phyloP scores from a whole-genome alignment of 2,888 invertebrate species.

The Seladonia tumulorum region DNA sequence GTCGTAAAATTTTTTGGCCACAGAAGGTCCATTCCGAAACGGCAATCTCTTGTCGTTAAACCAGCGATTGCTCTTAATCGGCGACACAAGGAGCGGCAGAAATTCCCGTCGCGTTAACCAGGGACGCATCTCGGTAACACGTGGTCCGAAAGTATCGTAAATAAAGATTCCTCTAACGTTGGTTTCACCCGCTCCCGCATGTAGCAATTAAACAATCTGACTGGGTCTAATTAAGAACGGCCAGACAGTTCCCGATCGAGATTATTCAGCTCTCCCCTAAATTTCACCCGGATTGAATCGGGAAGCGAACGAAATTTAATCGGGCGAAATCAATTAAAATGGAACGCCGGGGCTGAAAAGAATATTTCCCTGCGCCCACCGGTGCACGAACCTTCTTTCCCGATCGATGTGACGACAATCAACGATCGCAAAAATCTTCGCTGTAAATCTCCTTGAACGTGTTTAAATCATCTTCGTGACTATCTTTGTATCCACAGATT shows the following conservation, averaged over 20 bases:
- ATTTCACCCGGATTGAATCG: constrained; percentile 42
- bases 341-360: background rate
- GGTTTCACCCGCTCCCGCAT: constrained; percentile 28
- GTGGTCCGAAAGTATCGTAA: constrained; percentile 64
- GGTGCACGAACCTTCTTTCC: too few species aligned
- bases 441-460: background rate
- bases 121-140: constrained; percentile 56
- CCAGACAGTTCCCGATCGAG: constrained; percentile 44
- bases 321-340: constrained; percentile 49
- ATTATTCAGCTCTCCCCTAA: constrained; percentile 46
- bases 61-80: constrained; percentile 28
- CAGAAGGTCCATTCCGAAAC: background rate
- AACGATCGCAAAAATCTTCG: background rate
- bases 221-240: constrained; percentile 59
- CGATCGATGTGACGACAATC: background rate
- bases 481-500: background rate
- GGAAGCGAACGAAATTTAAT: constrained; percentile 45
- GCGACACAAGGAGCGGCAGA: constrained; percentile 14
- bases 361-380: background rate
- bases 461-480: background rate
- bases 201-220: constrained; percentile 53
- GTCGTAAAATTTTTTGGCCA: constrained; percentile 1
- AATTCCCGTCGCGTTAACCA: constrained; percentile 55
- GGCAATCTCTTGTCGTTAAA: background rate
- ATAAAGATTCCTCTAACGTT: constrained; percentile 46